Conservation (phyloP, 2,113 vertebrate genomes). For the Phyllopteryx taeniolatus region DNA sequence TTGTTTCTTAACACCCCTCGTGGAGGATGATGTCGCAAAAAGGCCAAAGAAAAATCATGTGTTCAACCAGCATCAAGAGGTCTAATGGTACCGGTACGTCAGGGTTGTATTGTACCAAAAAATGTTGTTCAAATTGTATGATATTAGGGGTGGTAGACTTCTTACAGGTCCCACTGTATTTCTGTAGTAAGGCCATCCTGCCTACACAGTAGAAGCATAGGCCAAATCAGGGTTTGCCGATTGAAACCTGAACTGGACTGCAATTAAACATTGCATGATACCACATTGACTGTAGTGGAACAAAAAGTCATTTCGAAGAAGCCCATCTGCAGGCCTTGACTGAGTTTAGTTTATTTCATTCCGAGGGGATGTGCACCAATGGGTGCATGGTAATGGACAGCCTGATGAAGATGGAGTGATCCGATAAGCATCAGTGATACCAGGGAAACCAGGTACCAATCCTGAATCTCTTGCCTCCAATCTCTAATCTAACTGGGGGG, state of each 20-base stretch:
- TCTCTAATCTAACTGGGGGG: slow-evolving; percentile 25
- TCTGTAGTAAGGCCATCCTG: no score
- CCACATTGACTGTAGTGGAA: slow-evolving; percentile 8
- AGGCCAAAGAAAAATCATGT: no score
- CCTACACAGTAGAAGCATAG: not conserved
- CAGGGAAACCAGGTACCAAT: slow-evolving; percentile 54
- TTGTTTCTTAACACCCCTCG: no score
- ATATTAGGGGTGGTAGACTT: not conserved
- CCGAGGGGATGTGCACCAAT: slow-evolving; percentile 32
- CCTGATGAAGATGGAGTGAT: slow-evolving; percentile 66
- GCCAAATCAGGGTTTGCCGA: not conserved
- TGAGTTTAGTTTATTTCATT: slow-evolving; percentile 32
- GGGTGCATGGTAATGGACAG: slow-evolving; percentile 44
- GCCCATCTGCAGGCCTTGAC: slow-evolving; percentile 7
- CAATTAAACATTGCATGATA: not conserved
- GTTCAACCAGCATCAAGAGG: no score
- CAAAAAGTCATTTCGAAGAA: slow-evolving; percentile 30
- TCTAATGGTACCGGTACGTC: no score
- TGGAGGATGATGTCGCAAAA: no score
- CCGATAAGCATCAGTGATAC: slow-evolving; percentile 57
- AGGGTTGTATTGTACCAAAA: no score
- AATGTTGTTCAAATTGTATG: no score
- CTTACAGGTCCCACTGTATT: no score
- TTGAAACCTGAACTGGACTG: not conserved
- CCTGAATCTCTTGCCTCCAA: slow-evolving; percentile 24